Evolutionary conservation across 2,888 invertebrate genomes (phyloP).

Genomic region (Leptopilina myrica): DNA sequence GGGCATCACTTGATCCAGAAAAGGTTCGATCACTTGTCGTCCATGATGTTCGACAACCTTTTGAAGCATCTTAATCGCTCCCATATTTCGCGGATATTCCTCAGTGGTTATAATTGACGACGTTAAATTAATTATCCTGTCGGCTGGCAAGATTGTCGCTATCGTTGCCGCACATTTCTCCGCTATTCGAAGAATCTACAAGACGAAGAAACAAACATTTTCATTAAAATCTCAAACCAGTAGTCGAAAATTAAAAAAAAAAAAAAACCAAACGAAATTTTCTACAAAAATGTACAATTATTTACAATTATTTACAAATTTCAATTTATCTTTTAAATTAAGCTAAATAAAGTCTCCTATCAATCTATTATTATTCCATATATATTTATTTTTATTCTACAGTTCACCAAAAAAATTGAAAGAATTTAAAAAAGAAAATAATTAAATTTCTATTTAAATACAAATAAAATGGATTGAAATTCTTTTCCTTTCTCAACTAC

Average conservation of each 20-base stretch:
- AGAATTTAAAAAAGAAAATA: too few species aligned
- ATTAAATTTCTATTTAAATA: background rate
- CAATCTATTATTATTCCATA: too few species aligned
- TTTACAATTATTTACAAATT: background rate
- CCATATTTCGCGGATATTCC: slow-evolving; percentile 91
- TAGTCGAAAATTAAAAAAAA: background rate
- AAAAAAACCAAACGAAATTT: background rate
- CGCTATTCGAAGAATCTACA: slow-evolving; percentile 87
- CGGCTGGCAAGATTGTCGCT: slow-evolving; percentile 89
- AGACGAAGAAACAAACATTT: background rate
- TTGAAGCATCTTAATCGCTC: slow-evolving; percentile 94
- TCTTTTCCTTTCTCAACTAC: too few species aligned
- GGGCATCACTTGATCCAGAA: slow-evolving; percentile 89
- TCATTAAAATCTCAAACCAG: background rate
- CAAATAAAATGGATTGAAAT: too few species aligned
- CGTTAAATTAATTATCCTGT: slow-evolving; percentile 85
- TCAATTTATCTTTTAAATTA: too few species aligned
- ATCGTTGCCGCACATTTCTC: slow-evolving; percentile 89
- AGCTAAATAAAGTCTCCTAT: too few species aligned
- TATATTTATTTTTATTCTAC: background rate
- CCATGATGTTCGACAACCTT: slow-evolving; percentile 89
- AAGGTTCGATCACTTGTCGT: slow-evolving; percentile 84
- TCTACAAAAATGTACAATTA: background rate
- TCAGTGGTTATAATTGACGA: slow-evolving; percentile 93
- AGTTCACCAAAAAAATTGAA: background rate